phyloP scores from a whole-genome alignment of 53 echinoderm and acorn worm species.

The Glandiceps talaboti region DNA sequence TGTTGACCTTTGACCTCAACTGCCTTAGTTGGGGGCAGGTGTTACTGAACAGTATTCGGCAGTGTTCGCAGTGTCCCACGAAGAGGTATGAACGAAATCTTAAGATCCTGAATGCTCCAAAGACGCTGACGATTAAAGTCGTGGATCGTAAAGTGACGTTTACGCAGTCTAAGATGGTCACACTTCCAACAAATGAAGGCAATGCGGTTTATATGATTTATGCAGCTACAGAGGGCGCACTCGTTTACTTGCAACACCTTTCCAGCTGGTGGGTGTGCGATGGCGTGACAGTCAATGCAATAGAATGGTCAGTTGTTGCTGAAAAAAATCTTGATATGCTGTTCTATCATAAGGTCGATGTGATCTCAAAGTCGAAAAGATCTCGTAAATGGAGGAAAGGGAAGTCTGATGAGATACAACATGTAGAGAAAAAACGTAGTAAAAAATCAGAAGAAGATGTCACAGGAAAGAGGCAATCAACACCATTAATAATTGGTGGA shows the following conservation, averaged over 20 bases:
- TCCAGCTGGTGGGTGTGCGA: too few species aligned
- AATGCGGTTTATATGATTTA: too few species aligned
- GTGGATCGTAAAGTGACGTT: not conserved
- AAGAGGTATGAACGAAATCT: not conserved
- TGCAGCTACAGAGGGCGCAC: too few species aligned
- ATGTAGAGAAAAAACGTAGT: too few species aligned
- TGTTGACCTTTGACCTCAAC: not conserved
- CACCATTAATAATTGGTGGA: too few species aligned
- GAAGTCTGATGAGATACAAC: too few species aligned
- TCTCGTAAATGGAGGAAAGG: too few species aligned
- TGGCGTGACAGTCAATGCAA: not conserved
- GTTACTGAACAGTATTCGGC: not conserved
- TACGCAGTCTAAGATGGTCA: not conserved
- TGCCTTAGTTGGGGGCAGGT: not conserved
- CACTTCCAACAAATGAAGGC: not conserved
- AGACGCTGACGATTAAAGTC: not conserved
- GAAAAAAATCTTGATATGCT: not conserved
- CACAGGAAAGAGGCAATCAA: too few species aligned
- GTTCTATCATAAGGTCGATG: not conserved
- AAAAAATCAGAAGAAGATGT: too few species aligned
- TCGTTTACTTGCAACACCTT: too few species aligned
- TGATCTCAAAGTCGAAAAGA: too few species aligned
- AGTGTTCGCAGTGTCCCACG: not conserved
- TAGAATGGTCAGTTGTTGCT: not conserved
- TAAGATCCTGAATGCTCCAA: not conserved